Percentiles rank a stretch among this genome's conserved stretches.
These are phyloP conservation scores for Homalodisca vitripennis DNA, from an alignment of 1,140 invertebrate species.

Conservation along the genomic window DNA sequence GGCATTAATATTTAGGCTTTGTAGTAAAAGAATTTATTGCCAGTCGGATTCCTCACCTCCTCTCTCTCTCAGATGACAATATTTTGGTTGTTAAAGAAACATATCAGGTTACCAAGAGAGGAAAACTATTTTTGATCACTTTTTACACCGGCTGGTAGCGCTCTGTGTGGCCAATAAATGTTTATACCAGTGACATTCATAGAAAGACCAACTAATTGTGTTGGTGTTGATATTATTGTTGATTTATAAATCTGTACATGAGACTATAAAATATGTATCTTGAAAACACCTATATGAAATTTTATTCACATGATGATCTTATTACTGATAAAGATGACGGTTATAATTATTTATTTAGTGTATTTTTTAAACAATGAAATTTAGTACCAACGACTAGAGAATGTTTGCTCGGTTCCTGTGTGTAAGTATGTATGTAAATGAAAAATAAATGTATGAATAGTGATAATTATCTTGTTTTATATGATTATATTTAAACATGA, in stretches of 20 bases:
- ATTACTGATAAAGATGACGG: slow-evolving; percentile 17
- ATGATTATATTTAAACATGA: slow-evolving; percentile 33
- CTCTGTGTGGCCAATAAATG: slow-evolving; percentile 10
- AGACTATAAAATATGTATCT: slow-evolving; percentile 33
- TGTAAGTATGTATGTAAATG: slow-evolving; percentile 31
- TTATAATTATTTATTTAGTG: slow-evolving; percentile 36
- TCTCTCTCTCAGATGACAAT: slow-evolving; percentile 22
- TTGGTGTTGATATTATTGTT: slow-evolving; percentile 34
- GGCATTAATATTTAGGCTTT: slow-evolving; percentile 35
- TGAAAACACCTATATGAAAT: slow-evolving; percentile 32
- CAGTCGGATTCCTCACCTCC: slow-evolving; percentile 32
- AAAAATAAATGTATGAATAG: slow-evolving; percentile 32
- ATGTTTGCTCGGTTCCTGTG: slow-evolving; percentile 27
- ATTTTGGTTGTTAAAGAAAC: slow-evolving; percentile 27
- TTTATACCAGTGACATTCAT: background rate
- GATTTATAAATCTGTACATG: slow-evolving; percentile 34
- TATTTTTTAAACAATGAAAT: slow-evolving; percentile 37
- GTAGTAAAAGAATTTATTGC: slow-evolving; percentile 36
- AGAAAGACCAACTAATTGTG: slow-evolving; percentile 15
- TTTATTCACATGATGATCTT: slow-evolving; percentile 20
- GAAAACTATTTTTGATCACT: slow-evolving; percentile 21
- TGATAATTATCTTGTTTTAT: slow-evolving; percentile 35
- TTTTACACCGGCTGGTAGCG: slow-evolving; percentile 19
- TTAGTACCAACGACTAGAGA: slow-evolving; percentile 35
- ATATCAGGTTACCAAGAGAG: slow-evolving; percentile 11